Conservation (phyloP, 2,888 invertebrate genomes). For the Hedya salicella region DNA sequence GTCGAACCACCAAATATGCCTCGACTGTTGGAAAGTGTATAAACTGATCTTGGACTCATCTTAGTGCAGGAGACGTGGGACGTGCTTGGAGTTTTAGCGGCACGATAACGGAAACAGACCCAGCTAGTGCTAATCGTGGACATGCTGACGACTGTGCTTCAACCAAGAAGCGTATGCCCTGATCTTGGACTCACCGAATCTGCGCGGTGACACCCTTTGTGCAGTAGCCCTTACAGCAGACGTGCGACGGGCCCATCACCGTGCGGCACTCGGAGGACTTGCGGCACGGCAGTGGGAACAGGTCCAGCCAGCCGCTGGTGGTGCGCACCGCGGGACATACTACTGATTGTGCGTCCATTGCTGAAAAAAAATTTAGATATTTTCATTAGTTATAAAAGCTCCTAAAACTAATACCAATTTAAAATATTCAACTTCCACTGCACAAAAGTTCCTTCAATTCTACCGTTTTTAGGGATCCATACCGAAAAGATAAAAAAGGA, state of each 20-base stretch:
- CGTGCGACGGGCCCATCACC: slow-evolving; percentile 81
- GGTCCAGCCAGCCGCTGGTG: slow-evolving; percentile 79
- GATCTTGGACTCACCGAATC: slow-evolving; percentile 31
- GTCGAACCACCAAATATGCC: slow-evolving; percentile 67
- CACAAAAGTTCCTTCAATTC: no score
- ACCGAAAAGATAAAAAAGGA: no score
- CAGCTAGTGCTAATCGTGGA: no score
- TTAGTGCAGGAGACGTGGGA: no score
- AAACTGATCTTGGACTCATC: no score
- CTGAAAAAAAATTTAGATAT: not conserved
- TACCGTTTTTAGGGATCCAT: no score
- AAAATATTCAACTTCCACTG: no score
- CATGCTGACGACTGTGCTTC: no score
- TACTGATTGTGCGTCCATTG: slow-evolving; percentile 66
- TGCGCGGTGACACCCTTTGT: slow-evolving; percentile 71
- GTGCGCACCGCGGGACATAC: slow-evolving; percentile 78
- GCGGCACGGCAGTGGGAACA: slow-evolving; percentile 85
- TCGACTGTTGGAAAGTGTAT: slow-evolving; percentile 54
- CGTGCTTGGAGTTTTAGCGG: no score
- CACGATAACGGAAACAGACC: no score
- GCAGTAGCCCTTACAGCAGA: slow-evolving; percentile 85
- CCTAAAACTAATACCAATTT: no score
- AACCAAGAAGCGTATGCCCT: not conserved
- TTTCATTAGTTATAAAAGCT: no score
- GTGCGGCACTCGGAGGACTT: slow-evolving; percentile 79